Conservation (phyloP, 2,797 vertebrate genomes). For the Phoebastria nigripes region DNA sequence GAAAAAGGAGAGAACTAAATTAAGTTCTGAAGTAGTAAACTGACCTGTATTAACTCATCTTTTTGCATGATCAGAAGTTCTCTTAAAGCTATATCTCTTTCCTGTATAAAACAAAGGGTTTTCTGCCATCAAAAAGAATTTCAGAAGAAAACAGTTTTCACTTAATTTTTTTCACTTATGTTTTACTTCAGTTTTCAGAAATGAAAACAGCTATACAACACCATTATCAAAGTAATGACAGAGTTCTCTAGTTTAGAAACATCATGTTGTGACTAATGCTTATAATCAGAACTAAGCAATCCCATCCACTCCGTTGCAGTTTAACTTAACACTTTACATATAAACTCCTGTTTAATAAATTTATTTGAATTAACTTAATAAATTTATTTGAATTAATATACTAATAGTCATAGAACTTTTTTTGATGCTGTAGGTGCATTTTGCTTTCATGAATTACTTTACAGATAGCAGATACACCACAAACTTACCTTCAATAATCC, state of each 20-base stretch:
- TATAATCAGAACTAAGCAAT: neutral
- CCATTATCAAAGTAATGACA: neutral
- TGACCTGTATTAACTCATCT: slow-evolving; percentile 87
- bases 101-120: slow-evolving; percentile 70
- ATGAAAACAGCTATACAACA: neutral
- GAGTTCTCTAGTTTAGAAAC: neutral
- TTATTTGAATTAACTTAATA: neutral
- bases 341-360: neutral
- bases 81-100: slow-evolving; percentile 84
- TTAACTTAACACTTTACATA: neutral
- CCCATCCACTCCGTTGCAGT: neutral
- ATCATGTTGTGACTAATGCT: neutral
- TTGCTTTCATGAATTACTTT: neutral
- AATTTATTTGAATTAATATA: neutral
- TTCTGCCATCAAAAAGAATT: neutral
- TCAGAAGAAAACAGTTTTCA: neutral
- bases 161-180: neutral
- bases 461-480: neutral
- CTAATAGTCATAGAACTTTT: neutral
- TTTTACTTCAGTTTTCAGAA: neutral
- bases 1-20: neutral
- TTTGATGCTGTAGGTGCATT: neutral
- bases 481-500: slow-evolving; percentile 80
- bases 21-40: neutral
- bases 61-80: slow-evolving; percentile 84